These are phyloP conservation scores for Plebejus argus DNA, from an alignment of 2,888 invertebrate species.

Conservation along the genomic window DNA sequence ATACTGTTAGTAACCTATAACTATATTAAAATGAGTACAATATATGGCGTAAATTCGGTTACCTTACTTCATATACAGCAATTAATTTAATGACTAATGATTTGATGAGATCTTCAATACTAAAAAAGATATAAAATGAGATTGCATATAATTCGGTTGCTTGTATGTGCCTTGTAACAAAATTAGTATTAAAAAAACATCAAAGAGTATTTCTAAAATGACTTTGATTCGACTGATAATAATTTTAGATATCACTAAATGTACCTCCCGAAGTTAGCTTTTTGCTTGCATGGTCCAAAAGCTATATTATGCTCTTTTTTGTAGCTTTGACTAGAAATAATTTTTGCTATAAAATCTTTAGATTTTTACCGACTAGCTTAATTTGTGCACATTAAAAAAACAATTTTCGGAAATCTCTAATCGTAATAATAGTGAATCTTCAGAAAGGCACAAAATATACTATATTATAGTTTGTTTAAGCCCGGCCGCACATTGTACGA, in stretches of 20 bases:
- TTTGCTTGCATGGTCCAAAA: not conserved
- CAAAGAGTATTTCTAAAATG: not conserved
- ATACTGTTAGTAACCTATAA: not conserved
- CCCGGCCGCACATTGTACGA: too few species aligned
- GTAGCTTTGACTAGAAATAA: not conserved
- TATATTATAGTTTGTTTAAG: not conserved
- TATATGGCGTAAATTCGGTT: constrained; percentile 19
- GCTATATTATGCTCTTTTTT: not conserved
- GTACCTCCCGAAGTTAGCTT: not conserved
- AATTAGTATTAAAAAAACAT: not conserved
- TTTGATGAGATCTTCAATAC: constrained; percentile 26
- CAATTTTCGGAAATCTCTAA: not conserved
- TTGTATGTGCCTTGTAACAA: not conserved
- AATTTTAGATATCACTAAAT: not conserved
- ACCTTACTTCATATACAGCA: constrained; percentile 6
- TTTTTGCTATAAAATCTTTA: not conserved
- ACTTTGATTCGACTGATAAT: not conserved
- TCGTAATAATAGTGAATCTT: not conserved
- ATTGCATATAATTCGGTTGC: constrained; percentile 19
- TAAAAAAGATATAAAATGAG: constrained; percentile 12
- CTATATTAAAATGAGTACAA: constrained; percentile 27
- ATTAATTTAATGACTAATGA: constrained; percentile 26
- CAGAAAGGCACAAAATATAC: constrained; percentile 10
- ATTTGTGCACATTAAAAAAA: not conserved
- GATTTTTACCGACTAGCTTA: not conserved